These are phyloP conservation scores for Propithecus perrieri DNA, from an alignment of 2,797 vertebrate species.

Conservation along the genomic window DNA sequence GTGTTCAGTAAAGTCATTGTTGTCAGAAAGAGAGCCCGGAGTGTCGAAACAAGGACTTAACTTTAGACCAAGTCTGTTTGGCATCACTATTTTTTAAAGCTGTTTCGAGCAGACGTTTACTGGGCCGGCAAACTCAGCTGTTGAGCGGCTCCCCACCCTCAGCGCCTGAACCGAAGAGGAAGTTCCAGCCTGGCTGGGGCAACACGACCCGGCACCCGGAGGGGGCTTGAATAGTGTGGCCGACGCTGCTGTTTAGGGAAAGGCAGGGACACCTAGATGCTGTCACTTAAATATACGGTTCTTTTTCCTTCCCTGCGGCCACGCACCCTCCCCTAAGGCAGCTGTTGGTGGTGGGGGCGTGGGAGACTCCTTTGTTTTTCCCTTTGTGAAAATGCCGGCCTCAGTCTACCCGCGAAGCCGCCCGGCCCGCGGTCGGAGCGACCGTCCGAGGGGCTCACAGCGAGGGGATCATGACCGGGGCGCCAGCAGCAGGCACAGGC, in stretches of 20 bases:
- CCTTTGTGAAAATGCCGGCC: neutral
- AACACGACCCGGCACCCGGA: fast-evolving
- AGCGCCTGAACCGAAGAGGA: neutral
- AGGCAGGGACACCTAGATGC: fast-evolving
- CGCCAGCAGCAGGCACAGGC: fast-evolving
- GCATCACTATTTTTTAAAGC: neutral
- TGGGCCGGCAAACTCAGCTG: neutral
- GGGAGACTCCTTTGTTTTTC: neutral
- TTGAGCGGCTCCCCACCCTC: neutral
- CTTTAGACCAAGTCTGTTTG: neutral
- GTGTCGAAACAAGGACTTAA: fast-evolving
- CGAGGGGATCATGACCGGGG: neutral
- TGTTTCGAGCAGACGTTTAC: neutral
- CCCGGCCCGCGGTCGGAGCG: fast-evolving
- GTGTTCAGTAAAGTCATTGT: neutral
- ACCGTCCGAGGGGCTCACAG: fast-evolving
- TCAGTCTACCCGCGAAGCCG: fast-evolving
- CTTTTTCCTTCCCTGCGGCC: neutral
- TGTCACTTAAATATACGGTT: neutral
- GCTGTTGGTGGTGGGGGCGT: neutral
- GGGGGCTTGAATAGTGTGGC: fast-evolving
- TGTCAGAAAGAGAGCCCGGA: fast-evolving
- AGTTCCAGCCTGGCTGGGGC: neutral
- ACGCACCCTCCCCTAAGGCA: neutral
- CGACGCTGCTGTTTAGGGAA: neutral